Evolutionary conservation across 92 coral and sea anemone species (phyloP).

Genomic region (Siderastrea siderea): DNA sequence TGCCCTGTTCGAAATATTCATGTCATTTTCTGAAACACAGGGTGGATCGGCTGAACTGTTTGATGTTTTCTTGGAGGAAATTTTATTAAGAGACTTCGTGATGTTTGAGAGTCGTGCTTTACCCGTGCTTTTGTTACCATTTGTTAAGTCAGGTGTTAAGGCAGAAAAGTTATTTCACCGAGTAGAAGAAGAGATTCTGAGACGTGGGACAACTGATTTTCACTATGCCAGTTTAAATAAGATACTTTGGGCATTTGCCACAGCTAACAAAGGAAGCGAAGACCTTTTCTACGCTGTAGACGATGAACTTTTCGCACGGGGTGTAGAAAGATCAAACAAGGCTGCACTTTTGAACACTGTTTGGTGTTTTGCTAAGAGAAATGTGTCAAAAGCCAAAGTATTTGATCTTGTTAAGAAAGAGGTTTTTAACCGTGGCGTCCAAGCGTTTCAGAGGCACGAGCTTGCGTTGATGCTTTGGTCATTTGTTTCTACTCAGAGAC

Average conservation of each 20-base stretch:
- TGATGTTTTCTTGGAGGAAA: slow-evolving; percentile 2
- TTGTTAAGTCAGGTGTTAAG: not conserved
- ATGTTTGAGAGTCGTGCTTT: not conserved
- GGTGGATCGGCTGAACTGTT: not conserved
- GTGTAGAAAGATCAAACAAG: not conserved
- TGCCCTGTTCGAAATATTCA: not conserved
- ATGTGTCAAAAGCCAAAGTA: slow-evolving; percentile 2
- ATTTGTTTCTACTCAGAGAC: not conserved
- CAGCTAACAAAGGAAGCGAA: not conserved
- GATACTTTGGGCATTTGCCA: slow-evolving; percentile 24
- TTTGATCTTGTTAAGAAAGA: not conserved
- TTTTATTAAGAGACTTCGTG: slow-evolving; percentile 5
- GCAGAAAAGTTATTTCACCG: not conserved
- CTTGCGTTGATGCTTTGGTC: not conserved
- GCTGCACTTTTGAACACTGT: not conserved
- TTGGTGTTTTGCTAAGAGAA: slow-evolving; percentile 4
- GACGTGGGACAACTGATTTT: not conserved
- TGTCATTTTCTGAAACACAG: slow-evolving; percentile 2
- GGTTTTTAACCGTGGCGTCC: not conserved
- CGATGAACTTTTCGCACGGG: not conserved
- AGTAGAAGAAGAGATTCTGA: slow-evolving; percentile 1
- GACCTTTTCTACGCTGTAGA: not conserved
- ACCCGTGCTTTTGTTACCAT: slow-evolving; percentile 6
- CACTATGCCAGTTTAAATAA: not conserved
- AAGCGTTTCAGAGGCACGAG: not conserved